A percentile compares a stretch with the other conserved stretches of the same genome.
Evolutionary conservation across 2,113 vertebrate genomes (phyloP).

Genomic region (Alectura lathami): DNA sequence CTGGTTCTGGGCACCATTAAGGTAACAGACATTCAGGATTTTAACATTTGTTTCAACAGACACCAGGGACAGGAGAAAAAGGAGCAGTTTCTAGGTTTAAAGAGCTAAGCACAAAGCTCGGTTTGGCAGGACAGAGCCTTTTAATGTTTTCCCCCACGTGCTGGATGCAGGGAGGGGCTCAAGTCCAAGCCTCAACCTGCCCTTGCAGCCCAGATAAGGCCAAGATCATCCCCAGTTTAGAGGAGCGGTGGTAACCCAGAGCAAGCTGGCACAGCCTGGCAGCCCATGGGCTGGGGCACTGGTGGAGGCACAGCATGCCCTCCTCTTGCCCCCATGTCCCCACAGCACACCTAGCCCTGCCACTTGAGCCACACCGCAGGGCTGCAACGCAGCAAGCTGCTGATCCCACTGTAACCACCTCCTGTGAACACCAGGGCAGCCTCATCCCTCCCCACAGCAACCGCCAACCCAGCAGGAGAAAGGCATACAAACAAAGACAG

Average conservation of each 20-base stretch:
- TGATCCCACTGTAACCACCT: neutral
- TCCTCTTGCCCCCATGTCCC: neutral
- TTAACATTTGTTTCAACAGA: conserved; percentile 27
- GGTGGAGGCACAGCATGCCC: neutral
- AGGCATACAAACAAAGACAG: too few relatives aligned
- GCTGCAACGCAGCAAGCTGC: too few relatives aligned
- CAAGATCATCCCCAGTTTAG: too few relatives aligned
- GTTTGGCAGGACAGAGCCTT: neutral
- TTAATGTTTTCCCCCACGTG: neutral
- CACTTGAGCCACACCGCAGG: neutral
- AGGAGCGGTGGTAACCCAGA: neutral
- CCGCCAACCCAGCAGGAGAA: too few relatives aligned
- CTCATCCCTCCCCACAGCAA: too few relatives aligned
- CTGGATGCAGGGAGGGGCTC: neutral
- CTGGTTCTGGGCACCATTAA: neutral
- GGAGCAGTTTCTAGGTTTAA: neutral
- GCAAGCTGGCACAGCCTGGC: neutral
- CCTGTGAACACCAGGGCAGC: too few relatives aligned
- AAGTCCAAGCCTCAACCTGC: neutral
- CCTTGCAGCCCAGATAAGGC: neutral
- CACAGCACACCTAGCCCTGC: neutral
- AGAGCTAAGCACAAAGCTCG: neutral
- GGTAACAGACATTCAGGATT: neutral
- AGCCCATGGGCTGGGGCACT: neutral
- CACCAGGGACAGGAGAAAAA: neutral